Conservation (phyloP, 2,888 invertebrate species). For the Acrobasis repandana region DNA sequence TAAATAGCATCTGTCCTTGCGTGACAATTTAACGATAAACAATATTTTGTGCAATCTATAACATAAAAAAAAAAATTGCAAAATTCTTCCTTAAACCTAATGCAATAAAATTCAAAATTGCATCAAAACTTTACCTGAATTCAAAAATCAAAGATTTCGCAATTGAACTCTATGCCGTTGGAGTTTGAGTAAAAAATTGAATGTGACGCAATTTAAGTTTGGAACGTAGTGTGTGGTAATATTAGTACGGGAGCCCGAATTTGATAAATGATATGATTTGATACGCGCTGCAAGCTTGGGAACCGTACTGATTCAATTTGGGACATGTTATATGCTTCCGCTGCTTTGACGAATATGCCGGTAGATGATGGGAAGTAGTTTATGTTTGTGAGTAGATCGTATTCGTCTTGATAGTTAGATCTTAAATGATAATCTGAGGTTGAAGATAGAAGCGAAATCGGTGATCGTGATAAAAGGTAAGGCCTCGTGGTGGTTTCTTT, state of each 20-base stretch:
- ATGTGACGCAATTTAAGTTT: neutral
- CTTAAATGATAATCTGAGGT: too few relatives aligned
- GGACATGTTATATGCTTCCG: conserved; percentile 42
- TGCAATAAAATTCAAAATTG: neutral
- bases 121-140: neutral
- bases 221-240: conserved; percentile 45
- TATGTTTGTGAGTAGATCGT: conserved; percentile 4
- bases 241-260: conserved; percentile 44
- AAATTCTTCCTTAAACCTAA: neutral
- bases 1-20: conserved; percentile 60
- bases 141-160: neutral
- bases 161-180: neutral
- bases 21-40: conserved; percentile 52
- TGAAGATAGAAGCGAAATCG: too few relatives aligned
- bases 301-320: conserved; percentile 52
- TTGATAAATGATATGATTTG: conserved; percentile 59
- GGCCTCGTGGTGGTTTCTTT: too few relatives aligned
- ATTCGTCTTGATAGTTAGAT: too few relatives aligned
- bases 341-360: conserved; percentile 22
- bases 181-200: neutral
- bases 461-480: too few relatives aligned
- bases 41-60: conserved; percentile 40
- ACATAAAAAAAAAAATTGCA: neutral
- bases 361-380: conserved; percentile 6
- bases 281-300: conserved; percentile 51